A percentile compares a stretch with the other conserved stretches of the same genome.
phyloP scores from a whole-genome alignment of 1,140 invertebrate genomes.

The Tigriopus japonicus region DNA sequence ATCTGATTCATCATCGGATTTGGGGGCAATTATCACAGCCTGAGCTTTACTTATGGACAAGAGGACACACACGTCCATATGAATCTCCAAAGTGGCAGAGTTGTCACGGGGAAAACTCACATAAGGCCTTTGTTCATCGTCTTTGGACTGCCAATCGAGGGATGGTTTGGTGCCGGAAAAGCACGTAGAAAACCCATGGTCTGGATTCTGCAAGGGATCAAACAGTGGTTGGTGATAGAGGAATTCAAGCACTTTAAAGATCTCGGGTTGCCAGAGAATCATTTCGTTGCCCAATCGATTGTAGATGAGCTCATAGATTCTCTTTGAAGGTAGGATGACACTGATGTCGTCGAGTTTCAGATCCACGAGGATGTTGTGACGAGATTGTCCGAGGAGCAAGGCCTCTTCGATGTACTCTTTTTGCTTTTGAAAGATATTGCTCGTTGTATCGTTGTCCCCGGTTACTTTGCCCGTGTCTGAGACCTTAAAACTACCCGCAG shows the following conservation, averaged over 20 bases:
- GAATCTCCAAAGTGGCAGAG: background rate
- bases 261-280: slow-evolving; percentile 7
- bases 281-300: slow-evolving; percentile 12
- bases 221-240: background rate
- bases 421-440: too few relatives aligned
- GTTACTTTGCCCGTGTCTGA: too few relatives aligned
- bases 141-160: background rate
- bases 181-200: background rate
- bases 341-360: background rate
- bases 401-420: slow-evolving; percentile 1
- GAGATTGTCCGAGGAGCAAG: background rate
- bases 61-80: slow-evolving; percentile 4
- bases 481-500: too few relatives aligned
- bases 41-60: background rate
- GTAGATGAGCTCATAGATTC: slow-evolving; percentile 11
- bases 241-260: slow-evolving; percentile 4
- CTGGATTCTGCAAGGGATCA: slow-evolving; percentile 5
- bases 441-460: too few relatives aligned
- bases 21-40: background rate
- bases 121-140: background rate
- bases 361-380: slow-evolving; percentile 6
- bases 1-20: background rate
- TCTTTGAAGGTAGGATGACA: slow-evolving; percentile 1
- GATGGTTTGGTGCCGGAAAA: background rate
- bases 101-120: background rate